phyloP scores from a whole-genome alignment of 2,888 invertebrate genomes.

The Drosophila testacea region DNA sequence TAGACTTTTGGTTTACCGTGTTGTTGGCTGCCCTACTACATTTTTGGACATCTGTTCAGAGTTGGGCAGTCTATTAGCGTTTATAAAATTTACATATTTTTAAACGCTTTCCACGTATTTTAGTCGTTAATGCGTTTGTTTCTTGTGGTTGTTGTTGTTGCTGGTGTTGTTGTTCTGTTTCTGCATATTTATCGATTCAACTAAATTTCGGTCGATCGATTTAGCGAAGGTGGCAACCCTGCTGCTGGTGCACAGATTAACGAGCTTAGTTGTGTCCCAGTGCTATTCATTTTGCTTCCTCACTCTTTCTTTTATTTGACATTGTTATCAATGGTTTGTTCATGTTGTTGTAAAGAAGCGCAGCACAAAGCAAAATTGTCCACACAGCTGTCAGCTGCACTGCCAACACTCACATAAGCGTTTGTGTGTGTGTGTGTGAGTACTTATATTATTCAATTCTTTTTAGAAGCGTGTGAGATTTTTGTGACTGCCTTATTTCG shows the following conservation, averaged over 20 bases:
- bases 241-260: slow-evolving; percentile 31
- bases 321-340: slow-evolving; percentile 69
- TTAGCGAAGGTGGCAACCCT: slow-evolving; percentile 46
- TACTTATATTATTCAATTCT: slow-evolving; percentile 25
- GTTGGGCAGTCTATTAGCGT: slow-evolving; percentile 11
- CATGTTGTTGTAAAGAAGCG: slow-evolving; percentile 45
- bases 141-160: slow-evolving; percentile 20
- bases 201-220: slow-evolving; percentile 44
- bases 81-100: slow-evolving; percentile 39
- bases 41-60: slow-evolving; percentile 51
- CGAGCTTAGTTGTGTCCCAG: slow-evolving; percentile 9
- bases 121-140: slow-evolving; percentile 35
- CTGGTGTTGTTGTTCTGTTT: slow-evolving; percentile 17
- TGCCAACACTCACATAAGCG: slow-evolving; percentile 17
- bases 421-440: slow-evolving; percentile 27
- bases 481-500: slow-evolving; percentile 48
- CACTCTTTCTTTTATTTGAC: slow-evolving; percentile 40
- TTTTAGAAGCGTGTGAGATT: slow-evolving; percentile 47
- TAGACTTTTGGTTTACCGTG: slow-evolving; percentile 39
- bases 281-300: slow-evolving; percentile 5
- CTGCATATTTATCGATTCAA: slow-evolving; percentile 52
- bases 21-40: slow-evolving; percentile 15
- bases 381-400: slow-evolving; percentile 75
- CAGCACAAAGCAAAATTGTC: slow-evolving; percentile 65
- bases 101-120: slow-evolving; percentile 45